Evolutionary conservation across 2,113 vertebrate species (phyloP), one percentile per base, ranked within the genome.

Genomic region (Garra rufa): DNA sequence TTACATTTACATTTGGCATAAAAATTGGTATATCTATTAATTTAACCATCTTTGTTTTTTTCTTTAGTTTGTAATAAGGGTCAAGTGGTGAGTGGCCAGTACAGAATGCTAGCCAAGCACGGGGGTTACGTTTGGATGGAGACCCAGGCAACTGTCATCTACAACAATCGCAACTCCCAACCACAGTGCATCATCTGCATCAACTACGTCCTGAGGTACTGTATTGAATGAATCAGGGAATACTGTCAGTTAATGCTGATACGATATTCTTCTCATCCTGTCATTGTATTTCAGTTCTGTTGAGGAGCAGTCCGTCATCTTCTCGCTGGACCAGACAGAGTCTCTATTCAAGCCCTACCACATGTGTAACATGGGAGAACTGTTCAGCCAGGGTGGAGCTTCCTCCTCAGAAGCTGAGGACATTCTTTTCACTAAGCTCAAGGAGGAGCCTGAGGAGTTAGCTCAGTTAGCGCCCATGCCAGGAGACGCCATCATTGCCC

Each of bases 281-380:
- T 41, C 59, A 1, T 43, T 69, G 6, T 83, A 86, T 88, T 0
- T 55, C 91, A 99, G 98, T 85, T 96, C 97, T 89, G 93, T 99
- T 2, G 97, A 99, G 94, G 96, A 98, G 92, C 96, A 96, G 6
- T 94, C 96, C 0, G 89, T 94, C 83, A 93, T 99, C n/a, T 96
- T 99, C 91, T 99, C 98, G 87, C 90, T 99, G 96, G 96, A 99
- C 94, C 98, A 99, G 93, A 99, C 96, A 0, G 96, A 99, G 90
- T 94, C 95, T 0, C 92, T 97, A 43, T 97, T 98, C 92, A 97
- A 97, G 91, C 96, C 97, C 0, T 93, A 89, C 69, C 94, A 93
- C 87, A 94, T 96, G 94, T 94, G 69, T 88, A 88, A 85, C 70
- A 88, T 96, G n/a, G 69, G 17, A 21, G 69, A 85, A 44, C 26